Evolutionary conservation across 2,113 vertebrate genomes (phyloP).

Genomic region (Myrmecophaga tridactyla): DNA sequence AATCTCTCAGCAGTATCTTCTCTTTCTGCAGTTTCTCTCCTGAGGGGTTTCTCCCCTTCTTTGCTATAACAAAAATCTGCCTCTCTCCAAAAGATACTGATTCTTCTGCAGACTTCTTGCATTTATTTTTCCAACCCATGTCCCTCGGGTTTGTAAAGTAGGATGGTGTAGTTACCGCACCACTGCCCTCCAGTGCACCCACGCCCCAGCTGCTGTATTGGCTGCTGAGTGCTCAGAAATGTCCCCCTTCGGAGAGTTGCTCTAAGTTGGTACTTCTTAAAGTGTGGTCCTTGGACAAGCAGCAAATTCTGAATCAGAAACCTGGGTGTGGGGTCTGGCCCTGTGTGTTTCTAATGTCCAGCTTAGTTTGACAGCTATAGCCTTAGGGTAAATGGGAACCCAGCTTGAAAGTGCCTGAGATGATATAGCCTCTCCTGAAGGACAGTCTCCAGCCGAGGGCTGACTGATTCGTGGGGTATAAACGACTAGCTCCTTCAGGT

Average conservation of each 20-base stretch:
- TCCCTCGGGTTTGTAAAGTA: neutral
- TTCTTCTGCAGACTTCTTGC: neutral
- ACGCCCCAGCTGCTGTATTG: neutral
- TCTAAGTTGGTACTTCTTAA: neutral
- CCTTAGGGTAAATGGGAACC: neutral
- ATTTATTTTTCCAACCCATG: neutral
- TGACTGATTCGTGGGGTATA: neutral
- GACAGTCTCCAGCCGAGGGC: neutral
- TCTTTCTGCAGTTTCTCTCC: neutral
- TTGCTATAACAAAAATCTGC: neutral
- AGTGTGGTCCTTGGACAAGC: neutral
- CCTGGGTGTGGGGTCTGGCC: neutral
- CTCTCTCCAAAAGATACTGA: neutral
- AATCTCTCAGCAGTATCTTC: neutral
- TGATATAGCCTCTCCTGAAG: neutral
- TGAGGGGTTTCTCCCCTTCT: constrained; percentile 29
- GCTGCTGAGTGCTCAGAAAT: neutral
- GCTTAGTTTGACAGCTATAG: neutral
- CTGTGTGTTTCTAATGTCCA: neutral
- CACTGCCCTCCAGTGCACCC: neutral
- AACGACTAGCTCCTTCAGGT: neutral
- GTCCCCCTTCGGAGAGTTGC: neutral
- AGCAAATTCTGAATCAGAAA: neutral
- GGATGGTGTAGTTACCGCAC: no score
- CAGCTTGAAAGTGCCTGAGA: neutral